Evolutionary conservation across 1,140 invertebrate genomes (phyloP), one percentile per base, ranked within the genome.

Genomic region (Medauroidea extradentata): DNA sequence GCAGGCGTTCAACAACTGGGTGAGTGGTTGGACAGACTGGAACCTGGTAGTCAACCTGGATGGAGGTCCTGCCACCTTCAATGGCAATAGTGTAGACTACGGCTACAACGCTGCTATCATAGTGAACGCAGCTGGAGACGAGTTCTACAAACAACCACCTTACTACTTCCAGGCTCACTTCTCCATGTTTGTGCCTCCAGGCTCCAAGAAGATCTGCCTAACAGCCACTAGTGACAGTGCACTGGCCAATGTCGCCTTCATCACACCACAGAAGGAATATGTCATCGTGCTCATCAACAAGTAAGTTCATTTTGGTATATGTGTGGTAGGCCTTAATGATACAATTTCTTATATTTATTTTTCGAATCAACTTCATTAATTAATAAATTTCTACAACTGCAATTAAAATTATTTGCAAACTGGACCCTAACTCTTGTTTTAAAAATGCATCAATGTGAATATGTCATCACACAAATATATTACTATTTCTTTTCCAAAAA

Each of bases 131-230:
- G 75, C 78, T 8, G 68, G 78, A 16, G 73, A 77, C 59, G 85
- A 91, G 71, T 93, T 94, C 67, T 91, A 91, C 67, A 94, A 94
- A 69, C 90, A 95, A 64, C 92, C 93, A 0, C 90, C 90, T 78
- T 96, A 83, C 71, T 96, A 95, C 73, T 85, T 82, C 9, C 77
- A 95, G 65, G 89, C 86, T 1, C 94, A 96, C 74, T 91, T 95
- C 63, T 90, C 89, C 39, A 91, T 89, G 76, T 93, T 92, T 67
- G 73, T 94, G 18, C 79, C 82, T 0, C 76, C 77, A 59, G 80
- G 79, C 43, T 90, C 89, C 0, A 60, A 70, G 24, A 77, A 82
- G 53, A 71, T 81, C 53, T 67, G 67, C 23, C 18, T 70, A 4
- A 46, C 44, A 13, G 4, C 5, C 18, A 7, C 18, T n/a, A 25